Evolutionary conservation across 2,888 invertebrate species (phyloP), one percentile per base, ranked within the genome.

Genomic region (Podabrus alpinus): DNA sequence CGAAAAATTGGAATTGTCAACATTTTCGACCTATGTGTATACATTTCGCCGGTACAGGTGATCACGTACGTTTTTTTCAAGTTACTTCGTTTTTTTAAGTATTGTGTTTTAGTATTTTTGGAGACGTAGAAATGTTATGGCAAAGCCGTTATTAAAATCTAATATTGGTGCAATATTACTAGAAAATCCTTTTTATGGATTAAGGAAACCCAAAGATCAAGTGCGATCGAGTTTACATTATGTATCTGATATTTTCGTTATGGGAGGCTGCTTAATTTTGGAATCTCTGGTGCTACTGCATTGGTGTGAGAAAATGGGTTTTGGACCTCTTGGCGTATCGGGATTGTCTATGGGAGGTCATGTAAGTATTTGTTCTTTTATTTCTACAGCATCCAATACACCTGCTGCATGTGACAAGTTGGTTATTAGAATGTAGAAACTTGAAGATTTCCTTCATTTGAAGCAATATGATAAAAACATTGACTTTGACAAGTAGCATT

Each of bases 341-440:
- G 99, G 98, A 10, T 91, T 98, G 72, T 98, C 98, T 24, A 98
- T 99, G 98, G 98, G 98, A 74, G 98, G 98, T 73, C 97, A 98
- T 90, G 98, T 98, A 88, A 91, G 74, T 75, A 67, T 59, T 66
- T 29, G 3, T 11, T 25, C 3, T 25, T 25, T 11, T 25, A 25
- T 25, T 25, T 11, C 3, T 11, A 3, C 10, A 3, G 25, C 11
- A 1, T 10, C 2, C 1, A 25, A 11, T 25, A 1, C 25, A 25
- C 11, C 11, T 11, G 3, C 11, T 11, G 3, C 25, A 24, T 24
- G 24, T 25, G 1, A 11, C 11, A 25, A 24, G 10, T 25, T 10
- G 3, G 25, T 21, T 21, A 21, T 21, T 21, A 21, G 21, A 7
- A 21, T 21, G 21, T 7, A 21, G 21, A n/a, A n/a, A n/a, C n/a